Base-by-base conservation (phyloP, 1,140 invertebrate species). In the Grapholita molesta region DNA sequence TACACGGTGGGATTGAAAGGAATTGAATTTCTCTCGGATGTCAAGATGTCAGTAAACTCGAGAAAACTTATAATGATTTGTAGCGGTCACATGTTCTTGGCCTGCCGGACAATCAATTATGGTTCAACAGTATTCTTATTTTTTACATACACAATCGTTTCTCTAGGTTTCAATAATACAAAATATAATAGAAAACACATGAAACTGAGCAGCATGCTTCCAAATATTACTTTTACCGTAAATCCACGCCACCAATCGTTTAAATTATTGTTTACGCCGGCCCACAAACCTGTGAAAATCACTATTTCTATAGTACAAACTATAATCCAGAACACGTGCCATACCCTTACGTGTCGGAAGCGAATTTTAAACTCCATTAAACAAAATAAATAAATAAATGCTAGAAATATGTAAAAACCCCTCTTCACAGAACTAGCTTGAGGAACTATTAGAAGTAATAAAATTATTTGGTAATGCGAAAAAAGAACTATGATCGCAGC, bases 341-440 rank as follows among this genome's bases (percentile, higher is more conserved):
- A 95, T 25, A 94, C 88, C 8, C 94, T 93, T 3, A 95, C 93
- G 73, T 94, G 94, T 66, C 93, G 95, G 74, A 96, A 96, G 87
- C 94, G 95, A 52, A 96, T 94, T 74, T 95, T 95, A 73, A 96
- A 96, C 78, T 96, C 96, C 72, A 96, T 94, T 24, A 96, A 86
- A 79, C 95, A 95, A 79, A 96, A 94, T 30, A 96, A 92, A 74
- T 95, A 96, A 64, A 96, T 92, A 68, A 95, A 93, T 28, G 94
- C 95, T 0, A 96, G 92, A 85, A 92, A 95, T 68, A 94, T 91
- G 87, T 92, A 95, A 84, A 93, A 96, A 33, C 83, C 92, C 72
- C 92, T 85, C 66, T 82, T 89, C 66, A 92, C 83, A 11, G 89
- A 93, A 4, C 91, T 89, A 7, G 94, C 93, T 71, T 94, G 93